Evolutionary conservation across 1,140 invertebrate genomes (phyloP).

Genomic region (Rhizoglyphus robini): DNA sequence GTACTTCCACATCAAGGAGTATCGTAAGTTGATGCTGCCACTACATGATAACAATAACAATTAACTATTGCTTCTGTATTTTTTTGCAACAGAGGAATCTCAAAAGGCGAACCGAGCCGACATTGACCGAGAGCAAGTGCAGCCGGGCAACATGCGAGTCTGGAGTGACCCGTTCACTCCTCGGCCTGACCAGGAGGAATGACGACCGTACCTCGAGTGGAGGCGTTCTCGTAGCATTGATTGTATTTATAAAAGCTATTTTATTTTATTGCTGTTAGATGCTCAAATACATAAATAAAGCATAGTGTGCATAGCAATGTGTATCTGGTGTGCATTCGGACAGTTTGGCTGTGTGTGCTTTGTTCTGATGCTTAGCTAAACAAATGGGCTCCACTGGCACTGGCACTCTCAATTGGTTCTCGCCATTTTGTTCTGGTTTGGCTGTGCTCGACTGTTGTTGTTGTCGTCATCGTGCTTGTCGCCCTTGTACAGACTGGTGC

Average conservation of each 20-base stretch:
- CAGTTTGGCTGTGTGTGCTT: background rate
- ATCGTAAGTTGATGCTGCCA: no score
- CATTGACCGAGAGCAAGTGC: slow-evolving; percentile 19
- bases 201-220: background rate
- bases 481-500: background rate
- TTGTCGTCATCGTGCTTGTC: no score
- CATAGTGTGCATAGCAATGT: background rate
- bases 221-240: no score
- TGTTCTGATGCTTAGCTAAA: background rate
- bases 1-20: slow-evolving; percentile 47
- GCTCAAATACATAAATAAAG: background rate
- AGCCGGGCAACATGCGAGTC: slow-evolving; percentile 21
- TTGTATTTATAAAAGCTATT: background rate
- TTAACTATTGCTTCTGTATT: background rate
- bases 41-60: background rate
- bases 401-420: background rate
- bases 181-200: background rate
- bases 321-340: background rate
- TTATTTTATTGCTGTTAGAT: background rate
- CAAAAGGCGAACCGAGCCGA: slow-evolving; percentile 6
- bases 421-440: background rate
- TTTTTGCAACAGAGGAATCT: background rate
- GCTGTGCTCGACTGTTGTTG: background rate
- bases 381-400: no score
- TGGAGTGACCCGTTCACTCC: slow-evolving; percentile 23